Base-by-base conservation (phyloP, 2,113 vertebrate genomes). In the Spilogale gracilis region DNA sequence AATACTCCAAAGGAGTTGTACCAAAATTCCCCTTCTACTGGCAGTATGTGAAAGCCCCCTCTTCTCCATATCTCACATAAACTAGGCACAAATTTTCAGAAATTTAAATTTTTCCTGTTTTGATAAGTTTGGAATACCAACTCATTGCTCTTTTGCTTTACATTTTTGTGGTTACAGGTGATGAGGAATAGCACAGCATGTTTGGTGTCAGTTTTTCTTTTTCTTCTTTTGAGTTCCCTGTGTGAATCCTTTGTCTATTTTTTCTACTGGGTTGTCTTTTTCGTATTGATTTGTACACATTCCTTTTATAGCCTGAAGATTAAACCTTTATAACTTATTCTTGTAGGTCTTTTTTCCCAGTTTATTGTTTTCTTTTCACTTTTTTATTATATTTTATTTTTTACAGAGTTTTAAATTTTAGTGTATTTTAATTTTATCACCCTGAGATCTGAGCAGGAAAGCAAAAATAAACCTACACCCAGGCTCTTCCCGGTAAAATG, bases 401-500 rank as follows among this genome's bases (percentile, higher is more conserved):
- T 71, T 38, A 67, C 14, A 63, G 32, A 76, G 18, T 63, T 43
- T 91, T 54, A 25, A 16, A 61, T 93, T 87, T 93, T 67, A 86
- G n/a, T 86, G 27, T 27, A 61, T 20, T 80, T 32, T 38, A 69
- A 69, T 56, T 56, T 78, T 88, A 63, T 32, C 56, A 48, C 3
- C 48, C 27, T 95, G 61, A 95, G 27, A 80, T 79, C 52, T 61
- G 13, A 89, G 45, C 45, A 92, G 25, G 48, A 84, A 95, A 90
- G 27, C 54, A 79, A 69, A 95, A 56, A 48, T 63, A 93, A 89
- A 56, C 38, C 56, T 85, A 38, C 11, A 89, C 43, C 25, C 63
- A 85, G 27, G 63, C 3, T 13, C 5, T 93, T 93, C 6, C 45
- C 58, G 48, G 14, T 38, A 93, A 93, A 90, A 89, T 23, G 63